Base-by-base conservation (phyloP, 2,797 vertebrate genomes). In the Phyllotis vaccarum region DNA sequence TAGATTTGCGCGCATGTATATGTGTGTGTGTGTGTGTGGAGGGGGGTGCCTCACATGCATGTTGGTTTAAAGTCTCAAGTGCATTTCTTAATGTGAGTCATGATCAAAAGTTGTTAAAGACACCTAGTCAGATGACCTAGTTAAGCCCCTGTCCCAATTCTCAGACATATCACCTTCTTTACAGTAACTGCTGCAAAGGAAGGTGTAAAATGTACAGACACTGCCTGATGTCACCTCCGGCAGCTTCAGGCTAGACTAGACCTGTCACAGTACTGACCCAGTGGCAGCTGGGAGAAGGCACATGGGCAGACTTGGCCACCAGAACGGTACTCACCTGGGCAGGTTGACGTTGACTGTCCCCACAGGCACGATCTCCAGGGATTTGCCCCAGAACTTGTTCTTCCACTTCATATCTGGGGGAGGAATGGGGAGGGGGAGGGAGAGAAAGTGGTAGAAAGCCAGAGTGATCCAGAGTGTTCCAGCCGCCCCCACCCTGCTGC, bases 361-460 rank as follows among this genome's bases (percentile, higher is more conserved):
- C 89, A 99, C 97, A 0, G 99, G 99, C 97, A 99, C 98, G 13
- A 99, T 99, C 98, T 99, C 99, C 97, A 99, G 96, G 1, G 99
- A 99, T 91, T 99, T 99, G 52, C 99, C 99, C 99, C 99, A 99
- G 97, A 99, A 99, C 96, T 99, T 99, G 97, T 99, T 99, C 97
- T 99, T 99, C 99, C 99, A 99, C 86, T 99, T 98, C 98, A 99
- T 99, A 97, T 99, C 99, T 99, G 98, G 93, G 93, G 29, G 97
- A 95, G 93, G 3, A 6, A 2, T 0, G 31, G 21, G 12, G 14
- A 2, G 2, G 5, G 64, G 79, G 24, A 29, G 92, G 40, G 54
- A 31, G 66, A 89, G 27, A 27, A 49, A 49, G 46, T 9, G 9
- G 46, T 9, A 49, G 9, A 62, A 89, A 72, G 21, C 54, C 75